Percentiles rank a stretch among this genome's conserved stretches.
phyloP scores from a whole-genome alignment of 2,888 invertebrate species.

The Caradrina clavipalpis region DNA sequence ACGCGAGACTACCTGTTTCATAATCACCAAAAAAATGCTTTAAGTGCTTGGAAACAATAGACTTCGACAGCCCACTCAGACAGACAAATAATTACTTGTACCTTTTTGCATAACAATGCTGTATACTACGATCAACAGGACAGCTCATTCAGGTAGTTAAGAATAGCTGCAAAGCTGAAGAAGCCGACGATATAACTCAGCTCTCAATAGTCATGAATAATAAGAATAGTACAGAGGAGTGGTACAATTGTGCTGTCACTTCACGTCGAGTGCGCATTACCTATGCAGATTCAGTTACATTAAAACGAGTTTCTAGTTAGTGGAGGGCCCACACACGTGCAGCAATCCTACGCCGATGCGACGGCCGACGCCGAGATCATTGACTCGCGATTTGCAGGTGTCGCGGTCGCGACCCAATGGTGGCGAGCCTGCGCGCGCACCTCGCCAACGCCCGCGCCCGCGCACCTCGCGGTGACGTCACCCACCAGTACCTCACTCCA shows the following conservation, averaged over 20 bases:
- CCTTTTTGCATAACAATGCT: constrained; percentile 37
- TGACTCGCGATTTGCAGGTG: constrained; percentile 74
- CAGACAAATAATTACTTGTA: constrained; percentile 41
- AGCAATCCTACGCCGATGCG: constrained; percentile 66
- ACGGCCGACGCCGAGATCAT: constrained; percentile 68
- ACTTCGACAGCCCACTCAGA: constrained; percentile 38
- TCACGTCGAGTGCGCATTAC: constrained; percentile 57
- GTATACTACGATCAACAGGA: constrained; percentile 31
- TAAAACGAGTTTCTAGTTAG: constrained; percentile 71
- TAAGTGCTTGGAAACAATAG: constrained; percentile 51
- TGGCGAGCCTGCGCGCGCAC: constrained; percentile 56
- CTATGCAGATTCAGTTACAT: constrained; percentile 68
- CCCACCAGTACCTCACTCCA: constrained; percentile 49
- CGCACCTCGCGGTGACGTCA: constrained; percentile 63
- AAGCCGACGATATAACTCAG: constrained; percentile 36
- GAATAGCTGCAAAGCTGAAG: constrained; percentile 21
- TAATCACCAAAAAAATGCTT: constrained; percentile 39
- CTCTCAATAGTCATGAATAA: constrained; percentile 50
- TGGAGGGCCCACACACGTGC: constrained; percentile 69
- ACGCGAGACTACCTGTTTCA: constrained; percentile 48
- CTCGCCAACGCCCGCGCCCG: constrained; percentile 56
- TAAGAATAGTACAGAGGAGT: constrained; percentile 51
- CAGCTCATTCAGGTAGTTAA: constrained; percentile 21
- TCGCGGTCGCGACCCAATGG: constrained; percentile 68
- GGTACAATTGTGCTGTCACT: constrained; percentile 64